Conservation (phyloP, 53 echinoderm and acorn worm genomes). For the Henricia sp. region DNA sequence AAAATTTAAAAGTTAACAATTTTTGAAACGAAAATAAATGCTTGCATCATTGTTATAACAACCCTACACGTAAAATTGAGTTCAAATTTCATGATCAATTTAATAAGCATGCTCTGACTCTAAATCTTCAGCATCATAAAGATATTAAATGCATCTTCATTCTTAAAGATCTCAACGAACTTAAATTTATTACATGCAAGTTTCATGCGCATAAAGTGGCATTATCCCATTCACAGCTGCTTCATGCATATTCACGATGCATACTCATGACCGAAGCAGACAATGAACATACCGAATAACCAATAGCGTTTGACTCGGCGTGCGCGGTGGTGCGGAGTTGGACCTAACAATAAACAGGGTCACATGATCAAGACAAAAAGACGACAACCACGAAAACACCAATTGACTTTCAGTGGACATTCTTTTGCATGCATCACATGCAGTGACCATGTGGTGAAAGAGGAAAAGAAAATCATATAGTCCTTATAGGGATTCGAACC, state of each 20-base stretch:
- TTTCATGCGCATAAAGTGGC: background rate
- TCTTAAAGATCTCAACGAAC: no score
- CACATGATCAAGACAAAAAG: conserved; percentile 19
- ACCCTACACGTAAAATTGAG: background rate
- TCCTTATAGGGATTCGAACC: no score
- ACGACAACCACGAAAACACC: background rate
- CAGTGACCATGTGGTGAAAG: no score
- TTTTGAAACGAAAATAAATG: background rate
- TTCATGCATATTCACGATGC: conserved; percentile 63
- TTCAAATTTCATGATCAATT: background rate
- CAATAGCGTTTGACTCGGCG: conserved; percentile 60
- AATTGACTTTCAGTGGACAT: no score
- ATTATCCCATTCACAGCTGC: conserved; percentile 26
- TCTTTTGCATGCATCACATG: no score
- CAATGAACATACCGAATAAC: conserved; percentile 62
- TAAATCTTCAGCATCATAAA: no score
- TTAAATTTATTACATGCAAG: background rate
- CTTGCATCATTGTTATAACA: background rate
- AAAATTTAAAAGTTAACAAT: background rate
- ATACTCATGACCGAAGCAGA: conserved; percentile 30
- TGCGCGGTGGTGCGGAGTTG: conserved; percentile 29
- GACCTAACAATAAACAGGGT: conserved; percentile 44
- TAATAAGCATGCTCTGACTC: no score
- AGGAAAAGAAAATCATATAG: no score
- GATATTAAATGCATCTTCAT: no score